These are phyloP conservation scores for Limnodromus scolopaceus DNA, from an alignment of 2,797 vertebrate genomes.

Conservation along the genomic window DNA sequence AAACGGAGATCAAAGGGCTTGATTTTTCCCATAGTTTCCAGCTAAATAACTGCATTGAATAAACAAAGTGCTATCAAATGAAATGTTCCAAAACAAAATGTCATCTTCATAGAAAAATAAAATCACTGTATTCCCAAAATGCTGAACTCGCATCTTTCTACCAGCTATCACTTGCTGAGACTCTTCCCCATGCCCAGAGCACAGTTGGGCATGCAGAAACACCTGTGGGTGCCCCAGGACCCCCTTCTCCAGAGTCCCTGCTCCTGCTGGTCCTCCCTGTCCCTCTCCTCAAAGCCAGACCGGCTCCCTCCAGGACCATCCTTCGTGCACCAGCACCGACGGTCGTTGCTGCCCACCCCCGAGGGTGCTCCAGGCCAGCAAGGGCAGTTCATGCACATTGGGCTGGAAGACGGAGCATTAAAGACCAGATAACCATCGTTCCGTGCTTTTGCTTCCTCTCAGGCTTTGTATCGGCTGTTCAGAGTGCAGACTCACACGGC, in stretches of 20 bases:
- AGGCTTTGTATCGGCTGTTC: neutral
- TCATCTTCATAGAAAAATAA: neutral
- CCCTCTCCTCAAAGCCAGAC: neutral
- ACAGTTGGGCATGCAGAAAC: neutral
- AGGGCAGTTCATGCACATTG: neutral
- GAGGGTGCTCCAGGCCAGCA: neutral
- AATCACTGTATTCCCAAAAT: neutral
- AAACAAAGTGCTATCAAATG: neutral
- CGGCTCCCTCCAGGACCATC: no score
- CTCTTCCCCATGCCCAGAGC: neutral
- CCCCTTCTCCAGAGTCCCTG: neutral
- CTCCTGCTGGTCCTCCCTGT: neutral
- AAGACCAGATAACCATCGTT: accelerated
- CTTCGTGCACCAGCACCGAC: neutral
- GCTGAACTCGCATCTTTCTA: neutral
- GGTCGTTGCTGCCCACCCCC: neutral
- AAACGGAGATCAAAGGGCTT: slow-evolving; percentile 15
- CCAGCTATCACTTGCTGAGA: neutral
- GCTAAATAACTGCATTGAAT: neutral
- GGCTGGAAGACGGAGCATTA: neutral
- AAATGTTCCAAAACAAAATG: neutral
- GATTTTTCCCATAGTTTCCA: neutral
- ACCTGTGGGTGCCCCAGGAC: neutral
- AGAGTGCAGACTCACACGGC: neutral
- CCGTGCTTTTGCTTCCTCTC: neutral